Percentiles rank a stretch among this genome's conserved stretches.
Evolutionary conservation across 2,888 invertebrate species (phyloP).

Genomic region (Synergus itoensis): DNA sequence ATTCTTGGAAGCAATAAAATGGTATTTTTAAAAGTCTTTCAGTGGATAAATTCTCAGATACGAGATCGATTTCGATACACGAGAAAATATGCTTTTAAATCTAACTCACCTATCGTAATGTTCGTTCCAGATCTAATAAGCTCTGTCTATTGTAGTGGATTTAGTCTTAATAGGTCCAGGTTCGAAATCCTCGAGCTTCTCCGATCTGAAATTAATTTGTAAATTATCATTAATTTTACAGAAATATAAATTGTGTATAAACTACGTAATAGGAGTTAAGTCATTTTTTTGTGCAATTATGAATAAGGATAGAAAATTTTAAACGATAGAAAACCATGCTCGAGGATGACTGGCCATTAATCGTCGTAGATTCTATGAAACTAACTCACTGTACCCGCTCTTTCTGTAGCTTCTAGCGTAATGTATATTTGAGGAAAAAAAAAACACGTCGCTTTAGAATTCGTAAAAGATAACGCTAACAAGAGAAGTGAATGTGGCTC

Average conservation of each 20-base stretch:
- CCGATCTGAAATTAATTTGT: slow-evolving; percentile 5
- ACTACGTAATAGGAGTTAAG: neutral
- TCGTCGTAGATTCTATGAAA: slow-evolving; percentile 59
- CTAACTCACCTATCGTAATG: slow-evolving; percentile 51
- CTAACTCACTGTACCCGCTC: slow-evolving; percentile 59
- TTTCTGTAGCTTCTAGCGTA: slow-evolving; percentile 63
- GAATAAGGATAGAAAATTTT: slow-evolving; percentile 34
- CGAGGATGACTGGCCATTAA: slow-evolving; percentile 61
- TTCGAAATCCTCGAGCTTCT: slow-evolving; percentile 57
- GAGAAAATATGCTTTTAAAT: slow-evolving; percentile 29
- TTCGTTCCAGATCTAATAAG: slow-evolving; percentile 64
- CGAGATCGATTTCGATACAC: slow-evolving; percentile 10
- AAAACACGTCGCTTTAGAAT: slow-evolving; percentile 42
- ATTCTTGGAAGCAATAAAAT: neutral
- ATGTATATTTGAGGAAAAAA: slow-evolving; percentile 59
- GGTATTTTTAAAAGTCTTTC: neutral
- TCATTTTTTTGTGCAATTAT: neutral
- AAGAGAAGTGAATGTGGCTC: slow-evolving; percentile 54
- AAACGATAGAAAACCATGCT: slow-evolving; percentile 50
- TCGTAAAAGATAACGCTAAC: slow-evolving; percentile 44
- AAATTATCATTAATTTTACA: neutral
- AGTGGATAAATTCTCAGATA: slow-evolving; percentile 14
- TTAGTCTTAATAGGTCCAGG: slow-evolving; percentile 62
- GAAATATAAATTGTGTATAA: slow-evolving; percentile 5
- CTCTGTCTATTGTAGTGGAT: slow-evolving; percentile 65